Evolutionary conservation across 2,888 invertebrate species (phyloP), one percentile per base, ranked within the genome.

Genomic region (Euzetes globulus): DNA sequence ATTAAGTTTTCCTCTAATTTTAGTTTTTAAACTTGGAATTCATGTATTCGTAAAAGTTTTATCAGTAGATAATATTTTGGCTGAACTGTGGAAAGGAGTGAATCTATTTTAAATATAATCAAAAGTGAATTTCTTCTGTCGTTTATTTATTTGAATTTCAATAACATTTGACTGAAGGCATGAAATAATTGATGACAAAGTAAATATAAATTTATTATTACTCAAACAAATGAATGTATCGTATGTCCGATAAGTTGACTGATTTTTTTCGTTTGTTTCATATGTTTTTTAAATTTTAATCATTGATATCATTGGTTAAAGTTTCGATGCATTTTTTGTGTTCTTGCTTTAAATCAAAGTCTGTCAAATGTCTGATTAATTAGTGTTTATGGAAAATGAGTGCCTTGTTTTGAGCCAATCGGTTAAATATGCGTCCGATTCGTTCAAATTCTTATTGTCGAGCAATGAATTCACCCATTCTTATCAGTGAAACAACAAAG

Each of bases 361-460:
- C 41, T 41, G 41, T 11, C 13, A 41, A 41, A 41, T 4, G 13
- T 41, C 13, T 41, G 41, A 41, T 41, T 41, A 11, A 41, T 41
- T 1, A 41, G 11, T 41, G 11, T 2, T 17, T 50, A n/a, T 50
- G 50, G 4, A n/a, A 50, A 50, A 19, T 50, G 50, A 50, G 1
- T 50, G 47, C n/a, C 6, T n/a, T 5, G 50, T 41, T 41, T 41
- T 52, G 11, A n/a, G 13, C 25, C n/a, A n/a, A 41, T 41, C 13
- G 7, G 7, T 41, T 7, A 65, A 65, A 65, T 65, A 65, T 65
- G 63, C n/a, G 37, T 19, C 29, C 9, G 33, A 65, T 65, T 65
- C 63, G 63, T 65, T 37, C 63, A 11, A n/a, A 65, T 19, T 65
- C 63, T 19, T 65, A 65, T 11, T 2, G 1, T 4, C 15, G 33